Conservation (phyloP, 2,888 invertebrate species). For the Limnephilus lunatus region DNA sequence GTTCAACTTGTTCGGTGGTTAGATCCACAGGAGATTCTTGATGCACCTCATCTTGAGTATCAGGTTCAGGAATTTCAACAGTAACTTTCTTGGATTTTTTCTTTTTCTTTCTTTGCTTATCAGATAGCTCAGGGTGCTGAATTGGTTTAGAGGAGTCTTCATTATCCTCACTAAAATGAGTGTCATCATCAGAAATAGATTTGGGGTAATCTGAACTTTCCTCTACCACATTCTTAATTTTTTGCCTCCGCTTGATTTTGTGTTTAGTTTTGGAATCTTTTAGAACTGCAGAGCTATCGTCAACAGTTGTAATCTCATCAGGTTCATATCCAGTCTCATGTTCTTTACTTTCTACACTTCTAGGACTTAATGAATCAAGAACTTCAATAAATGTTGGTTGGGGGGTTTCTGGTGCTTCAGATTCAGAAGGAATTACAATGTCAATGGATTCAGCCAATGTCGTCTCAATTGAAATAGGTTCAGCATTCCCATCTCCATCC, state of each 20-base stretch:
- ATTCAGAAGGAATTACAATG: slow-evolving; percentile 73
- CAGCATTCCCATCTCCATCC: slow-evolving; percentile 67
- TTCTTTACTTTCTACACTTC: slow-evolving; percentile 72
- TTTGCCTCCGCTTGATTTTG: slow-evolving; percentile 71
- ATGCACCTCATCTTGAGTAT: slow-evolving; percentile 54
- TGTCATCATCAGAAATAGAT: slow-evolving; percentile 64
- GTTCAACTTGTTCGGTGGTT: slow-evolving; percentile 66
- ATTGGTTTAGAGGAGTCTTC: slow-evolving; percentile 40
- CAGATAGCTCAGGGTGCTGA: slow-evolving; percentile 18
- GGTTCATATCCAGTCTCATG: slow-evolving; percentile 86
- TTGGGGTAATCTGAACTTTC: slow-evolving; percentile 64
- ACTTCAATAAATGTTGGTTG: slow-evolving; percentile 70
- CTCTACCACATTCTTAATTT: slow-evolving; percentile 60
- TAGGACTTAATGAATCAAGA: slow-evolving; percentile 68
- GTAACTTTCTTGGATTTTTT: slow-evolving; percentile 63
- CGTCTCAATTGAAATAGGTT: slow-evolving; percentile 71
- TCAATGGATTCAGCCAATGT: slow-evolving; percentile 78
- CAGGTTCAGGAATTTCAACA: slow-evolving; percentile 74
- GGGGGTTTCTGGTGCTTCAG: slow-evolving; percentile 75
- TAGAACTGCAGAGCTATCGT: slow-evolving; percentile 69
- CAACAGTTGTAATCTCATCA: slow-evolving; percentile 79
- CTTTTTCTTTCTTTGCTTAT: slow-evolving; percentile 61
- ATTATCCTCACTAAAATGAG: slow-evolving; percentile 61
- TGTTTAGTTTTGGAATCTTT: slow-evolving; percentile 69
- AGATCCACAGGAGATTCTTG: neutral